Percentiles rank a stretch among this genome's conserved stretches.
Evolutionary conservation across 2,113 vertebrate species (phyloP).

Genomic region (Theropithecus gelada): DNA sequence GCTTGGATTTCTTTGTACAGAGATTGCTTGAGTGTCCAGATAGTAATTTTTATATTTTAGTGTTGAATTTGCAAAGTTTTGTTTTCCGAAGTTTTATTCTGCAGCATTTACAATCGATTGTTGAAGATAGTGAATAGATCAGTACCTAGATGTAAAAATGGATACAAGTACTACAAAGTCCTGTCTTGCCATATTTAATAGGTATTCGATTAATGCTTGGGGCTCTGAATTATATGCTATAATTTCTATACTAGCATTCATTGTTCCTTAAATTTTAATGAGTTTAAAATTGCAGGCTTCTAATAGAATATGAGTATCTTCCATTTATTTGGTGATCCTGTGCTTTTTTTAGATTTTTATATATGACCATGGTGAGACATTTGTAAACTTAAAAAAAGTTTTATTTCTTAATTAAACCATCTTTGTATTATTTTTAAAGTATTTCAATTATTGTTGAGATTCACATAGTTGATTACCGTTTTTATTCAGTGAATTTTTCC

Average conservation of each 20-base stretch:
- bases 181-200: background rate
- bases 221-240: background rate
- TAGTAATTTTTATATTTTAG: slow-evolving; percentile 6
- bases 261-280: background rate
- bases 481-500: slow-evolving; percentile 40
- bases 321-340: background rate
- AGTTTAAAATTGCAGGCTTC: background rate
- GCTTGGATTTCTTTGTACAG: background rate
- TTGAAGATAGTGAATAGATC: background rate
- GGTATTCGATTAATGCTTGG: background rate
- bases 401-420: slow-evolving; percentile 23
- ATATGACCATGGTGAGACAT: background rate
- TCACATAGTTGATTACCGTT: background rate
- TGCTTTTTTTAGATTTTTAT: background rate
- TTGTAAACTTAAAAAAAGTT: slow-evolving; percentile 14
- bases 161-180: background rate
- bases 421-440: background rate
- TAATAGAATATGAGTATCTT: background rate
- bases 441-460: background rate
- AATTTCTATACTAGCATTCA: no score
- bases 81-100: background rate
- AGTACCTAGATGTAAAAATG: slow-evolving; percentile 2
- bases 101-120: background rate
- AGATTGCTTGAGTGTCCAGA: background rate
- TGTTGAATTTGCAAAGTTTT: background rate